Base-by-base conservation (phyloP, 1,140 invertebrate species). In the Diorhabda sublineata region DNA sequence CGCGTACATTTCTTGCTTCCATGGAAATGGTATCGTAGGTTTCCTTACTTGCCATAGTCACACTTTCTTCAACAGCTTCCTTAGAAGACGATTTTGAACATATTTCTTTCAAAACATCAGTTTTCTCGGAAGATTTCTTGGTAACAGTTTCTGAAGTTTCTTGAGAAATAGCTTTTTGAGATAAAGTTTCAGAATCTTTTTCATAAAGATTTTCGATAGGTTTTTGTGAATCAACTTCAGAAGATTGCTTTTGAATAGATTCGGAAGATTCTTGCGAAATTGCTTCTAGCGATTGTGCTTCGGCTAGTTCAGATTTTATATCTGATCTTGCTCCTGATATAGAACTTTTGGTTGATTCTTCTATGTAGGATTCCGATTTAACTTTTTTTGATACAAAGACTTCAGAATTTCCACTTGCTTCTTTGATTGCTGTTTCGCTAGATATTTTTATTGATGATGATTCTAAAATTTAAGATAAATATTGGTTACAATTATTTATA, bases 361-460 rank as follows among this genome's bases (percentile, higher is more conserved):
- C 44, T 3, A 62, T 5, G 59, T 64, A 61, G 2, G 71, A 69
- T 61, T 72, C 71, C 6, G 67, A 66, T 69, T 64, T 69, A 0
- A 47, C 44, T 59, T 68, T 11, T 44, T 64, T 69, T 26, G 71
- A 69, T 42, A 66, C 47, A 26, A 58, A 70, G 43, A 57, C 41
- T 65, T 60, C 67, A 7, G 69, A 72, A 61, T 69, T 72, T 5
- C 9, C 52, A 56, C 58, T 68, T 64, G 66, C 56, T 7, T 63
- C 61, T 43, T 69, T 67, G 9, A 69, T 41, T 45, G 58, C 42
- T 3, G 47, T 56, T 68, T 68, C 68, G 26, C 41, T 58, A 6
- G 68, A 67, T 64, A 66, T 69, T 64, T 58, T 72, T 11, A 69
- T 58, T 5, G 71, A 71, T 45, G 70, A 61, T 68, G 58, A 62